Evolutionary conservation across 35 echinoderm and acorn worm species (phyloP).

Genomic region (Anneissia japonica): DNA sequence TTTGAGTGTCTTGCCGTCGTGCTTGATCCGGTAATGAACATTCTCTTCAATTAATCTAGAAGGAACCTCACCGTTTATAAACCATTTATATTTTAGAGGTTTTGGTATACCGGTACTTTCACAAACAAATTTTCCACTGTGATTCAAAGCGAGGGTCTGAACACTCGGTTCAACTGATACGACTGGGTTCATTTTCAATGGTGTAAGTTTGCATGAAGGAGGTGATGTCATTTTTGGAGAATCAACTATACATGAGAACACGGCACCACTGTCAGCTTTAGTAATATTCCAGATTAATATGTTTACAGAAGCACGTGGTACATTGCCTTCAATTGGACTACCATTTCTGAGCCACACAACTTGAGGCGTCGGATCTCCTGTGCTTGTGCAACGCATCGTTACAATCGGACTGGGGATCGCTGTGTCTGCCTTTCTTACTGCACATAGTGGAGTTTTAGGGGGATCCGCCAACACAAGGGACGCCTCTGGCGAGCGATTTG

Average conservation of each 20-base stretch:
- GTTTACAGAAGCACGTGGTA: not conserved
- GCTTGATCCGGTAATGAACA: not conserved
- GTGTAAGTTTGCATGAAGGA: not conserved
- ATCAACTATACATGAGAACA: not conserved
- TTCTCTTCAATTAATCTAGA: not conserved
- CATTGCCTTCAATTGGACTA: not conserved
- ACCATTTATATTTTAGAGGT: not conserved
- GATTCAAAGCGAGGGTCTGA: not conserved
- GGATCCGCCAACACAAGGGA: not conserved
- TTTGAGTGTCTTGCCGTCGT: not conserved
- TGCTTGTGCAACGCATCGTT: not conserved
- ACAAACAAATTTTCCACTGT: not conserved
- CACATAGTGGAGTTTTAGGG: not conserved
- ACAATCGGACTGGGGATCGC: not conserved
- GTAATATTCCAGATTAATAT: not conserved
- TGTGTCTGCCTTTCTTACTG: not conserved
- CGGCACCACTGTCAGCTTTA: not conserved
- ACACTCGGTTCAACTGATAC: not conserved
- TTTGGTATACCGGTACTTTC: not conserved
- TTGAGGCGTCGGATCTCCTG: not conserved
- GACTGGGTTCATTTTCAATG: not conserved
- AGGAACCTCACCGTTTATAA: not conserved
- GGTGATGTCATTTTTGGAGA: not conserved
- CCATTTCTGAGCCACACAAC: not conserved
- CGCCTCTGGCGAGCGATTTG: not conserved